Evolutionary conservation across 2,797 vertebrate genomes (phyloP).

Genomic region (Astyanax mexicanus): DNA sequence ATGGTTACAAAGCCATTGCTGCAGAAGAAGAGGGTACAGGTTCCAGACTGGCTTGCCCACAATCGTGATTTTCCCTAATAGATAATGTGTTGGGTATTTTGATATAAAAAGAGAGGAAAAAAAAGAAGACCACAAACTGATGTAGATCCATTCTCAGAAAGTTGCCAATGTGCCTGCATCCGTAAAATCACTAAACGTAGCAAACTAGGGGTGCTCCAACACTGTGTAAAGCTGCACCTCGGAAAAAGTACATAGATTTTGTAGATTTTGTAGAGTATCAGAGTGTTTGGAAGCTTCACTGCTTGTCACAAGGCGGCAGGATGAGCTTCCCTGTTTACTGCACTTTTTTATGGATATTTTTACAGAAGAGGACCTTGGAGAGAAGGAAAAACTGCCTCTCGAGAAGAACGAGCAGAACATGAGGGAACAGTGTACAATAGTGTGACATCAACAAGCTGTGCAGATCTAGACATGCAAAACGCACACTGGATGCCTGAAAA

Average conservation of each 20-base stretch:
- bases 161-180: not conserved
- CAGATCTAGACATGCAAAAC: constrained; percentile 43
- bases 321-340: constrained; percentile 43
- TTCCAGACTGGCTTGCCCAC: no score
- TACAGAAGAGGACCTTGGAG: constrained; percentile 36
- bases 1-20: no score
- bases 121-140: no score
- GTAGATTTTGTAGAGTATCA: not conserved
- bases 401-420: constrained; percentile 48
- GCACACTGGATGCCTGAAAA: constrained; percentile 38
- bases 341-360: constrained; percentile 28
- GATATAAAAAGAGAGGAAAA: no score
- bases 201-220: not conserved
- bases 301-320: constrained; percentile 15
- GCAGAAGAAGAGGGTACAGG: no score
- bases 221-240: not conserved
- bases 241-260: not conserved
- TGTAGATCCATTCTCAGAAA: no score
- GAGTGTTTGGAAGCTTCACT: constrained; percentile 18
- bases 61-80: no score
- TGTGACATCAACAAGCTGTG: constrained; percentile 50
- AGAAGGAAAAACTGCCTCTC: constrained; percentile 25
- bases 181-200: not conserved
- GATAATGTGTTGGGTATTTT: no score
- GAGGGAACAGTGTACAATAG: constrained; percentile 44